A percentile compares a stretch with the other conserved stretches of the same genome.
These are phyloP conservation scores for Pionites leucogaster DNA, from an alignment of 2,113 vertebrate genomes.

Conservation along the genomic window DNA sequence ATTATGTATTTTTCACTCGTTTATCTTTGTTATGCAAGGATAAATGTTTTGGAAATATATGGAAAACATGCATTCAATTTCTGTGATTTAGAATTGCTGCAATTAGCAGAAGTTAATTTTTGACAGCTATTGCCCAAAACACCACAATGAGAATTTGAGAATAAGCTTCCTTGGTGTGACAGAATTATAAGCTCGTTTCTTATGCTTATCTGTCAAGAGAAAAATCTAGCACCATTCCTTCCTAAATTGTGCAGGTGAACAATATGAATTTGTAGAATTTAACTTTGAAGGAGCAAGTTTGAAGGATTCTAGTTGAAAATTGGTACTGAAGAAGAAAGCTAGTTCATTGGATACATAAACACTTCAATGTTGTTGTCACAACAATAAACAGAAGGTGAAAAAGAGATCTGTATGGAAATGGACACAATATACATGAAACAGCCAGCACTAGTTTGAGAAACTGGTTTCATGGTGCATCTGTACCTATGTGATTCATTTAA, in stretches of 20 bases:
- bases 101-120: slow-evolving; percentile 57
- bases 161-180: not conserved
- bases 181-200: not conserved
- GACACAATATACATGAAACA: not conserved
- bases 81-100: not conserved
- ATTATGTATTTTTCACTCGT: slow-evolving; percentile 43
- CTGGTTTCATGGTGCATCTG: not conserved
- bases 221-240: not conserved
- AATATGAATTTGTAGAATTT: not conserved
- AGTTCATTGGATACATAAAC: not conserved
- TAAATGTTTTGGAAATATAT: not conserved
- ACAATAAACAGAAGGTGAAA: not conserved
- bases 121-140: slow-evolving; percentile 23
- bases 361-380: not conserved
- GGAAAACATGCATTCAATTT: not conserved
- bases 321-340: not conserved
- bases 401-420: not conserved
- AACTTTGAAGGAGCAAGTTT: not conserved
- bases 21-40: slow-evolving; percentile 39
- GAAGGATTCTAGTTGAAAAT: not conserved
- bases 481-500: not conserved
- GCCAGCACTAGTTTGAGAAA: not conserved
- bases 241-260: not conserved
- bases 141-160: not conserved
- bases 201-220: not conserved